Percentiles rank a stretch among this genome's conserved stretches.
Conservation (phyloP, 2,113 vertebrate genomes). For the Peucedramus taeniatus region DNA sequence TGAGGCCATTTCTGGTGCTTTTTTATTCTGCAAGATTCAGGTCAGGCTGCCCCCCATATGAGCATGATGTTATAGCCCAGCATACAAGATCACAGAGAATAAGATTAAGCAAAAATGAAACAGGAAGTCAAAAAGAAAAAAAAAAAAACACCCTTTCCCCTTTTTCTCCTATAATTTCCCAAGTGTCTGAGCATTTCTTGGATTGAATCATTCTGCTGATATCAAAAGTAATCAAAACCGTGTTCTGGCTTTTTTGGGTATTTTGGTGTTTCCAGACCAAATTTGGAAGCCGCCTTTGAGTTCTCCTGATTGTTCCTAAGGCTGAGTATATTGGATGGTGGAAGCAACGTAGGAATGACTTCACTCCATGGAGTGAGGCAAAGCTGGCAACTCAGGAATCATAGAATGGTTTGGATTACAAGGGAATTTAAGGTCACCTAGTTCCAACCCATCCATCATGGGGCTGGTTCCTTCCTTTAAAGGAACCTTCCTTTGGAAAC, state of each 20-base stretch:
- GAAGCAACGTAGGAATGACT: neutral
- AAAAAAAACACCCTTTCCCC: fast-evolving
- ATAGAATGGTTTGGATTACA: neutral
- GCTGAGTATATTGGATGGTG: fast-evolving
- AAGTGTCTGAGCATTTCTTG: neutral
- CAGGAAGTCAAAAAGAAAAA: neutral
- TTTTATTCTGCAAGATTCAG: neutral
- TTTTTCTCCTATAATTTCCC: neutral
- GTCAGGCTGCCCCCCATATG: neutral
- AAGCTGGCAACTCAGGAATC: neutral
- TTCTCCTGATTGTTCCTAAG: neutral
- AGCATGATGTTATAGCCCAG: neutral
- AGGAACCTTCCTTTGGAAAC: neutral
- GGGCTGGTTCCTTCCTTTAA: neutral
- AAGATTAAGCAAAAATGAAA: neutral
- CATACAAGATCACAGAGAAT: fast-evolving
- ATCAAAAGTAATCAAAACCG: neutral
- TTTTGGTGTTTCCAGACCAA: neutral
- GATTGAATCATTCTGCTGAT: neutral
- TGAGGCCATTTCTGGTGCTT: neutral
- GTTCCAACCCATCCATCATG: neutral
- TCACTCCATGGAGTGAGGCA: fast-evolving
- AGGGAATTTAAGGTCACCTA: no score
- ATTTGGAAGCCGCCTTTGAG: neutral
- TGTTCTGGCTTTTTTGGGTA: neutral